Percentiles rank a stretch among this genome's conserved stretches.
Evolutionary conservation across 2,797 vertebrate genomes (phyloP).

Genomic region (Chaetophractus vellerosus): DNA sequence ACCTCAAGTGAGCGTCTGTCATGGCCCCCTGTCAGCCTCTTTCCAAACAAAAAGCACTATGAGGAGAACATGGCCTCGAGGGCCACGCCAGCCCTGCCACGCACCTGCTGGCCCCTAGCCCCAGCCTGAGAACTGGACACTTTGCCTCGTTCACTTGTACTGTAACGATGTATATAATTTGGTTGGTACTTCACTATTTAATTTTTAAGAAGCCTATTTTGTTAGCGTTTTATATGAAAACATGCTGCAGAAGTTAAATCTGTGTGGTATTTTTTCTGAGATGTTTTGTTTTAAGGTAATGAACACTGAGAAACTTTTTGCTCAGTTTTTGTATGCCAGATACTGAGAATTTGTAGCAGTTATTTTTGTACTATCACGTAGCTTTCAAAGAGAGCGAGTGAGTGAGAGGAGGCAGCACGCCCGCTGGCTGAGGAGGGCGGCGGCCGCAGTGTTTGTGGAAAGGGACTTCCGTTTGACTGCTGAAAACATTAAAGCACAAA

Average conservation of each 20-base stretch:
- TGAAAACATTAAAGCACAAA: slow-evolving; percentile 79
- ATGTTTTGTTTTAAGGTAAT: slow-evolving; percentile 74
- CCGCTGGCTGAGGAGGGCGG: not conserved
- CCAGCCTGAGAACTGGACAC: slow-evolving; percentile 40
- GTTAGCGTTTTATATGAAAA: slow-evolving; percentile 84
- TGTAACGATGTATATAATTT: slow-evolving; percentile 76
- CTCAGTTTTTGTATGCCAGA: slow-evolving; percentile 84
- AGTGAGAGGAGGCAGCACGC: not conserved
- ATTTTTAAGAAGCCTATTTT: slow-evolving; percentile 85
- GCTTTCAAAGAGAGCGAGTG: slow-evolving; percentile 65
- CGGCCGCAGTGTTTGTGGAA: not conserved
- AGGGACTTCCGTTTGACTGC: slow-evolving; percentile 46
- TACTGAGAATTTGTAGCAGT: slow-evolving; percentile 78
- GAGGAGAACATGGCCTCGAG: slow-evolving; percentile 2
- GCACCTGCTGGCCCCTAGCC: not conserved
- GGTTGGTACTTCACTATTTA: slow-evolving; percentile 88
- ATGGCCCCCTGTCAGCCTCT: not conserved
- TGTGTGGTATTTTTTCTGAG: slow-evolving; percentile 80
- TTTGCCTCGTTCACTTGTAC: slow-evolving; percentile 80
- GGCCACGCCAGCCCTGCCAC: too few species aligned
- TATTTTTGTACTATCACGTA: slow-evolving; percentile 82
- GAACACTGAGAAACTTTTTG: slow-evolving; percentile 76
- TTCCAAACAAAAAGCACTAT: not conserved
- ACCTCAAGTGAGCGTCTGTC: slow-evolving; percentile 13
- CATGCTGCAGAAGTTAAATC: slow-evolving; percentile 77